A percentile compares a stretch with the other conserved stretches of the same genome.
phyloP scores from a whole-genome alignment of 2,113 vertebrate species.

The Prunella himalayana region DNA sequence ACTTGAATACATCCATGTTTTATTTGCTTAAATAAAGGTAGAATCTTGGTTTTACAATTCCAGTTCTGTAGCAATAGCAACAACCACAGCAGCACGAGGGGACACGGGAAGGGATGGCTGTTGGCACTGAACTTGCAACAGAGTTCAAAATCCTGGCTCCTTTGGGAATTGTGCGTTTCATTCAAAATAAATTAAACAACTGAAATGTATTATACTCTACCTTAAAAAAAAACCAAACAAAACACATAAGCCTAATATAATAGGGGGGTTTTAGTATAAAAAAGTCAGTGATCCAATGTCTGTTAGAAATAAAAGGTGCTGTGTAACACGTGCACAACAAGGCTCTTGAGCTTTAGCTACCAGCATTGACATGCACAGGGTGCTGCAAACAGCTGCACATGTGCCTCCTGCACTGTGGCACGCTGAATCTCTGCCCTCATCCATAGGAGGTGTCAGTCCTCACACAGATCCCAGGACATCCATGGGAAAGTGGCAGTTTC shows the following conservation, averaged over 20 bases:
- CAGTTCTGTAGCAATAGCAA: constrained; percentile 66
- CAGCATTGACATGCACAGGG: not conserved
- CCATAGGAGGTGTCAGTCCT: not conserved
- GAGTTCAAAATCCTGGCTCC: constrained; percentile 4
- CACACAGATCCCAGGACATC: not conserved
- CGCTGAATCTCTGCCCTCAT: not conserved
- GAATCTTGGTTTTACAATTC: constrained; percentile 53
- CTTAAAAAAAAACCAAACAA: not conserved
- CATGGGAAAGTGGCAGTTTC: not conserved
- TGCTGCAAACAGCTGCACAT: not conserved
- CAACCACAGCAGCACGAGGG: constrained; percentile 44
- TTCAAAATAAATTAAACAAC: constrained; percentile 1
- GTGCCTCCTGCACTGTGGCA: not conserved
- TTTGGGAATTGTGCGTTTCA: constrained; percentile 10
- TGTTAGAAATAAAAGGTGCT: constrained; percentile 14
- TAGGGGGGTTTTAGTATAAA: not conserved
- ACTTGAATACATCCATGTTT: constrained; percentile 62
- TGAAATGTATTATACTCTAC: not conserved
- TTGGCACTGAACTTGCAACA: constrained; percentile 38
- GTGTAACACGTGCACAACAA: not conserved
- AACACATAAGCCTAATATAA: not conserved
- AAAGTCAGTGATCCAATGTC: not conserved
- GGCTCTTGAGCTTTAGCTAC: constrained; percentile 19
- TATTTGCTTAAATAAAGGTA: constrained; percentile 64
- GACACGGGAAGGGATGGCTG: constrained; percentile 31